Conservation (phyloP, 1,140 invertebrate genomes). For the Melanaphis sacchari region DNA sequence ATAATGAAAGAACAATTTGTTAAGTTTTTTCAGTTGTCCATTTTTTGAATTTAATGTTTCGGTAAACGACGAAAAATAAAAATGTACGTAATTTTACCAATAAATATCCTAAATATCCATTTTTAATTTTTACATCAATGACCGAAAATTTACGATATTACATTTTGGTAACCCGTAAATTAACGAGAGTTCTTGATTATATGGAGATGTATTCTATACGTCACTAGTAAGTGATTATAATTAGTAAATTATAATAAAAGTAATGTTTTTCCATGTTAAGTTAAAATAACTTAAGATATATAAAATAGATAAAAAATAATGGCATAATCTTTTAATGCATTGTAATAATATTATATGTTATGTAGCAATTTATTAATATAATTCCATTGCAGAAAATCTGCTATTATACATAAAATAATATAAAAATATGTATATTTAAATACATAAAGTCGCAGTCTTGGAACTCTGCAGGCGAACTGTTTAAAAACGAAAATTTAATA, state of each 20-base stretch:
- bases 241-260: constrained; percentile 1
- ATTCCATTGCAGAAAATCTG: not conserved
- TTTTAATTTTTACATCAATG: not conserved
- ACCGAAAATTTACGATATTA: too few relatives aligned
- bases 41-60: too few relatives aligned
- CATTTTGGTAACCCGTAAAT: not conserved
- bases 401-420: not conserved
- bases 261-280: not conserved
- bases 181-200: not conserved
- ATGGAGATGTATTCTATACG: too few relatives aligned
- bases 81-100: too few relatives aligned
- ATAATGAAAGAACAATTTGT: too few relatives aligned
- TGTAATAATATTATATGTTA: not conserved
- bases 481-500: constrained; percentile 39
- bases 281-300: not conserved
- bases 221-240: too few relatives aligned
- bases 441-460: not conserved
- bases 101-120: too few relatives aligned
- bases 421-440: not conserved
- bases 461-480: not conserved
- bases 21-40: too few relatives aligned
- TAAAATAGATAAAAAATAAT: not conserved
- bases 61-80: too few relatives aligned
- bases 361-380: too few relatives aligned
- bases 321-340: not conserved